A percentile compares a stretch with the other conserved stretches of the same genome.
These are phyloP conservation scores for Danio aesculapii DNA, from an alignment of 2,797 vertebrate genomes.

Conservation along the genomic window DNA sequence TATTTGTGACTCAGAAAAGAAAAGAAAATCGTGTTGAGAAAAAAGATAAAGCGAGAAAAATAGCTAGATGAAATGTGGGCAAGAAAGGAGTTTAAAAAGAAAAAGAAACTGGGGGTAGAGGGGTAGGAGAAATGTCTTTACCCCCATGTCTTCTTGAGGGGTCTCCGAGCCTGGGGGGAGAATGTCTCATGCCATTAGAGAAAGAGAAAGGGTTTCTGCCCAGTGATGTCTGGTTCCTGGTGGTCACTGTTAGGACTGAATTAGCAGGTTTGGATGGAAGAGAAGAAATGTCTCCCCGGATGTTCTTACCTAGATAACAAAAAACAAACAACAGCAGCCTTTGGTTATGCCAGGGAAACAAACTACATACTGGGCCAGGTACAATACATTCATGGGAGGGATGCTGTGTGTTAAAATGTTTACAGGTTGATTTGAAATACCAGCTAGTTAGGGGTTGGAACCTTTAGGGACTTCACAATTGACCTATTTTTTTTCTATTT, in stretches of 20 bases:
- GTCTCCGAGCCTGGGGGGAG: slow-evolving; percentile 68
- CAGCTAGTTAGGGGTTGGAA: too few species aligned
- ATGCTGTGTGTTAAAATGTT: slow-evolving; percentile 30
- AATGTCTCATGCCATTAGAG: slow-evolving; percentile 68
- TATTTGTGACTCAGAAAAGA: neutral
- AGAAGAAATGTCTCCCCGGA: slow-evolving; percentile 62
- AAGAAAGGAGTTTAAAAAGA: neutral
- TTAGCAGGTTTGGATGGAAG: slow-evolving; percentile 63
- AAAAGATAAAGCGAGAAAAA: neutral
- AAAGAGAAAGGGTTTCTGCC: slow-evolving; percentile 63
- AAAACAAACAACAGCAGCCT: slow-evolving; percentile 68
- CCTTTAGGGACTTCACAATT: too few species aligned
- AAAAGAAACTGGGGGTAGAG: neutral
- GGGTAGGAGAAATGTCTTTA: slow-evolving; percentile 63
- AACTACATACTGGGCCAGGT: slow-evolving; percentile 13
- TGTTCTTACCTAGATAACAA: slow-evolving; percentile 74
- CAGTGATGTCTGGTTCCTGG: slow-evolving; percentile 64
- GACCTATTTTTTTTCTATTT: too few species aligned
- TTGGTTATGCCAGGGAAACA: slow-evolving; percentile 35
- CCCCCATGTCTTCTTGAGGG: slow-evolving; percentile 71
- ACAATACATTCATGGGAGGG: slow-evolving; percentile 37
- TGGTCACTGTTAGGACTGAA: slow-evolving; percentile 56
- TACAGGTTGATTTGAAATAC: too few species aligned
- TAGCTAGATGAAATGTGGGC: too few species aligned
- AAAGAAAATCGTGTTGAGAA: neutral